Evolutionary conservation across 2,113 vertebrate species (phyloP).

Genomic region (Holacanthus passer): DNA sequence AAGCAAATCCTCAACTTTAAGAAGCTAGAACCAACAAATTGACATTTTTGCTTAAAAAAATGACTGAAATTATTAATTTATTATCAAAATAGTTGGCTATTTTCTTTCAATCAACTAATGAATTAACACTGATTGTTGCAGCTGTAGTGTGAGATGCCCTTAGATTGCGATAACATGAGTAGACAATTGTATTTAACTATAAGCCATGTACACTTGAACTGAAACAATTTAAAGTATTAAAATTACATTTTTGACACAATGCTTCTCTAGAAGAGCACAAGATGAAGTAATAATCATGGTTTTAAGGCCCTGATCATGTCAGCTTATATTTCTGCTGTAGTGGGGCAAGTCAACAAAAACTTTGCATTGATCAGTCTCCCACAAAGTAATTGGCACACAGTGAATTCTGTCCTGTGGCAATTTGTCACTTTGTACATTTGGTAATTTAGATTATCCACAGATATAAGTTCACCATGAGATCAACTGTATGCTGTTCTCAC

Average conservation of each 20-base stretch:
- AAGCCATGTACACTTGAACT: not conserved
- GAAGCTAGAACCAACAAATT: too few species aligned
- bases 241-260: not conserved
- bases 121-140: too few species aligned
- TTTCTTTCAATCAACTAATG: too few species aligned
- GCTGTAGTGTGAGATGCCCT: not conserved
- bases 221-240: not conserved
- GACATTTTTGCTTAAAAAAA: too few species aligned
- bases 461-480: not conserved
- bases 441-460: not conserved
- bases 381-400: not conserved
- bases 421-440: not conserved
- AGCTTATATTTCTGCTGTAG: not conserved
- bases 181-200: not conserved
- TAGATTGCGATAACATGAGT: not conserved
- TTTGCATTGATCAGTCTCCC: not conserved
- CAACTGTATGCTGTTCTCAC: not conserved
- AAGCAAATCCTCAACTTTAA: too few species aligned
- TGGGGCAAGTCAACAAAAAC: not conserved
- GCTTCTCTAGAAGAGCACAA: not conserved
- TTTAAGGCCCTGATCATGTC: not conserved
- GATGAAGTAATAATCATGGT: not conserved
- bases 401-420: not conserved
- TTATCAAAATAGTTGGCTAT: too few species aligned
- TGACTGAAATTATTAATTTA: too few species aligned